Percentiles rank a stretch among this genome's conserved stretches.
Evolutionary conservation across 2,113 vertebrate species (phyloP).

Genomic region (Taxidea taxus): DNA sequence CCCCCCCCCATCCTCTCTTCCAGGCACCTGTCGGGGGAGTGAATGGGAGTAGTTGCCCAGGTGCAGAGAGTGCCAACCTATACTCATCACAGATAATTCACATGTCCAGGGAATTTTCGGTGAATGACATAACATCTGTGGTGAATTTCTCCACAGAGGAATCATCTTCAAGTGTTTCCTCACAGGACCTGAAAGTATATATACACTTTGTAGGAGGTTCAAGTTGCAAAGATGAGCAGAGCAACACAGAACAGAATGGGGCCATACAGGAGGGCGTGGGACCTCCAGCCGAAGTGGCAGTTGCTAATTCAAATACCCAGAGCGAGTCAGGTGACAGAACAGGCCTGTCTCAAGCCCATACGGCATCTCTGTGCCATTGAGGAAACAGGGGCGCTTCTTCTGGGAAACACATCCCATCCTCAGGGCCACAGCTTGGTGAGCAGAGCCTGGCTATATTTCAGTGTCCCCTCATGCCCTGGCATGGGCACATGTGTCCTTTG

Average conservation of each 20-base stretch:
- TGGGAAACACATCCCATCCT: fast-evolving
- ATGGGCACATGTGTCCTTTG: background rate
- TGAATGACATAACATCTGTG: background rate
- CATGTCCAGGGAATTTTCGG: background rate
- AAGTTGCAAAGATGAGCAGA: background rate
- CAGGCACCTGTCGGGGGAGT: background rate
- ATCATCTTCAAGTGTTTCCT: background rate
- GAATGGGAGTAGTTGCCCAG: background rate
- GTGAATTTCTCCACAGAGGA: background rate
- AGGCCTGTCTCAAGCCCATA: background rate
- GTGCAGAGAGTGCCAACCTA: background rate
- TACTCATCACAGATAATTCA: background rate
- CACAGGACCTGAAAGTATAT: background rate
- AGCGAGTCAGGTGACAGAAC: background rate
- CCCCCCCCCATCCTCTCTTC: fast-evolving
- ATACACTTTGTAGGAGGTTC: background rate
- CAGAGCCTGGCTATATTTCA: background rate
- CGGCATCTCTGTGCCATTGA: background rate
- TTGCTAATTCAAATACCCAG: background rate
- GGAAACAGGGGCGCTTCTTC: background rate
- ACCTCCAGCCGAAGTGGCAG: background rate
- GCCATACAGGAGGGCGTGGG: background rate
- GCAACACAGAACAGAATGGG: background rate
- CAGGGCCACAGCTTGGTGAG: background rate
- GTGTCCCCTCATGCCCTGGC: fast-evolving